Conservation (phyloP, 2,797 vertebrate genomes). For the Cheirogaleus major region DNA sequence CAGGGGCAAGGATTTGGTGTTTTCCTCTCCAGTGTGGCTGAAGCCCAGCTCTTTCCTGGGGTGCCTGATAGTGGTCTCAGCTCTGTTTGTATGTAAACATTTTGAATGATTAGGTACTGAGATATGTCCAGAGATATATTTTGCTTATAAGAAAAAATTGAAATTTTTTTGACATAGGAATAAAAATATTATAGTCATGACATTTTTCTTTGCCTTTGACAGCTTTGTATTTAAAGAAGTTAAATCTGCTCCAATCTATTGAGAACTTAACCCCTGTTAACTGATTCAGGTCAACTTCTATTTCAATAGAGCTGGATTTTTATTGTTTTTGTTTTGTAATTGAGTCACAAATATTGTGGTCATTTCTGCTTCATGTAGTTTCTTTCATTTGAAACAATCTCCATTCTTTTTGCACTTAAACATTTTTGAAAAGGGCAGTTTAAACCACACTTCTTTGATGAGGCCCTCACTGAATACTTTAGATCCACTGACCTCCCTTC, state of each 20-base stretch:
- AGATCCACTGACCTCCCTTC: neutral
- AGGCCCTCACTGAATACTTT: neutral
- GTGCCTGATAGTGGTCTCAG: neutral
- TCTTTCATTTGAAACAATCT: neutral
- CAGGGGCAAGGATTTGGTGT: neutral
- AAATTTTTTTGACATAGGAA: neutral
- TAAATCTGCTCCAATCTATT: neutral
- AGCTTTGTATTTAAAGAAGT: neutral
- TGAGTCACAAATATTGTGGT: neutral
- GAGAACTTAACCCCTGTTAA: neutral
- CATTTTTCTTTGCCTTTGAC: neutral
- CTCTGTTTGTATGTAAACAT: neutral
- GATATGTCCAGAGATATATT: neutral
- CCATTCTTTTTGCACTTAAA: neutral
- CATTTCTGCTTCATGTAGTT: neutral
- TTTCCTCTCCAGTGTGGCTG: neutral
- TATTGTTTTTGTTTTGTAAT: neutral
- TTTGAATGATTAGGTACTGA: conserved; percentile 19
- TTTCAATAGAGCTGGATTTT: neutral
- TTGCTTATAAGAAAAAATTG: neutral
- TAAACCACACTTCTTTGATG: neutral
- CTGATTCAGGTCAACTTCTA: neutral
- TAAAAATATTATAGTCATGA: neutral
- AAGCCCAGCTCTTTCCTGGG: neutral
- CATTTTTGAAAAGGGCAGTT: neutral